Evolutionary conservation across 1,140 invertebrate species (phyloP), one percentile per base, ranked within the genome.

Genomic region (Lordiphosa stackelbergi): DNA sequence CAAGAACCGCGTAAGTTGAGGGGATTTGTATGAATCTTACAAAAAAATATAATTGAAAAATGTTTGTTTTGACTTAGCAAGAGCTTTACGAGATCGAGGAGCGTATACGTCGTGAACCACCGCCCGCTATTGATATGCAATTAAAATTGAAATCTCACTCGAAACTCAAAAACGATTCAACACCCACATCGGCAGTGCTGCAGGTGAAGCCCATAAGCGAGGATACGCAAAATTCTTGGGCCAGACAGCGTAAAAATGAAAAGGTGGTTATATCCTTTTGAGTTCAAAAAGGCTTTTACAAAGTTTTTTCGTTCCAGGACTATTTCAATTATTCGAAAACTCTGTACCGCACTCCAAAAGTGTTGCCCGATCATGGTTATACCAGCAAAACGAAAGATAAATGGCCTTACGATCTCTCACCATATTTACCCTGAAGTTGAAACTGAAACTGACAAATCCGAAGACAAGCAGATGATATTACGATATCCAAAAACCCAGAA

Each of bases 11-110:
- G 87, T 88, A 66, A 51, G 48, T n/a, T 24, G 22, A 4, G 22
- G 5, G 5, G 5, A 1, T 3, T 3, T 19, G 1, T 16, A 3
- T 19, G 5, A 24, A 24, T 5, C 1, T 24, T 5, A 5, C 22
- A 22, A 2, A 22, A 22, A 22, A n/a, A n/a, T 24, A 1, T 5
- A 24, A 24, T 1, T 24, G 1, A 0, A 5, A 5, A 5, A 24
- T 24, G 5, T 5, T 24, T 24, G 22, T 24, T 24, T 24, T 5
- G 22, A 1, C 22, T 5, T 24, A 24, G 85, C 68, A 87, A 85
- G 78, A 87, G 51, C 54, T 87, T 0, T 71, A 85, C 4, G 85
- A 85, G 37, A 87, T 87, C 28, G 85, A 87, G 43, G 64, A 87
- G 22, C 56, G 69, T 3, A 87, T 87, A 6, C 69, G 71, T 3